phyloP scores from a whole-genome alignment of 2,888 invertebrate genomes.

The Caenorhabditis sinica region DNA sequence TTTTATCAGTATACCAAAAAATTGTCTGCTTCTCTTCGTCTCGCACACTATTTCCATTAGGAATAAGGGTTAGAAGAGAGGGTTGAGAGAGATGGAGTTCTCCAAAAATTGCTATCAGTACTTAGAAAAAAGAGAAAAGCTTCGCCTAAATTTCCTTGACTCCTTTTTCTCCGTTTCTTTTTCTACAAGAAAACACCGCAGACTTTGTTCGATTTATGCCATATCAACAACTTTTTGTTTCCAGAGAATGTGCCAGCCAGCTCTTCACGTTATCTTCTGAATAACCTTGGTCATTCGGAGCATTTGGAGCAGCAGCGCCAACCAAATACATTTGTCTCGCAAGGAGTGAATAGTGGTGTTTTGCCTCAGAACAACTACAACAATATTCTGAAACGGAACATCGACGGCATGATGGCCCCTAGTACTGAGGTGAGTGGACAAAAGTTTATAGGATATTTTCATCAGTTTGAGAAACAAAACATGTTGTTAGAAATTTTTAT shows the following conservation, averaged over 20 bases:
- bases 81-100: slow-evolving; percentile 20
- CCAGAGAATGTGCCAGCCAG: slow-evolving; percentile 46
- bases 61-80: slow-evolving; percentile 32
- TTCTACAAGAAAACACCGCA: slow-evolving; percentile 1
- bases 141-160: slow-evolving; percentile 20
- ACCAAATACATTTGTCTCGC: background rate
- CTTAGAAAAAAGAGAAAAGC: background rate
- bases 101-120: slow-evolving; percentile 33
- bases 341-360: background rate
- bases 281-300: slow-evolving; percentile 7
- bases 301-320: slow-evolving; percentile 8
- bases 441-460: too few species aligned
- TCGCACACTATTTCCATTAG: background rate
- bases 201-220: slow-evolving; percentile 5
- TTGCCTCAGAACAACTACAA: slow-evolving; percentile 13
- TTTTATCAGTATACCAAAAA: slow-evolving; percentile 24
- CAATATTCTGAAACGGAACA: slow-evolving; percentile 1
- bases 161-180: slow-evolving; percentile 41
- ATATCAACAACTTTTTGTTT: slow-evolving; percentile 6
- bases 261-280: slow-evolving; percentile 33
- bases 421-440: slow-evolving; percentile 42
- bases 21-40: slow-evolving; percentile 31
- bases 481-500: too few species aligned
- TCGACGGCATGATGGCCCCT: slow-evolving; percentile 61
- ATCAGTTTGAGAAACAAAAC: too few species aligned